These are phyloP conservation scores for Parascotia fuliginaria DNA, from an alignment of 2,888 invertebrate genomes.

Conservation along the genomic window DNA sequence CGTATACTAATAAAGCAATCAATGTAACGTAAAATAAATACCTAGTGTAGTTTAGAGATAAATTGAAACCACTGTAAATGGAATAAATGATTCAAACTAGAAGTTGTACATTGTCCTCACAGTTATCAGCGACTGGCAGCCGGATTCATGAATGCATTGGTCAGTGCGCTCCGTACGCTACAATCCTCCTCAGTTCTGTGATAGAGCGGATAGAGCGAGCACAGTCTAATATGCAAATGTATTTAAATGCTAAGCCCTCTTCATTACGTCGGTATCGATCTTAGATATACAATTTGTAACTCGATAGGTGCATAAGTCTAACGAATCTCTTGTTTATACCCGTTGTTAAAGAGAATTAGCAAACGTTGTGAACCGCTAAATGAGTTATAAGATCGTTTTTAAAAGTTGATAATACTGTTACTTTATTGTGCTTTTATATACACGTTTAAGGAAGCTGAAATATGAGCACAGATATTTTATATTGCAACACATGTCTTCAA, in stretches of 20 bases:
- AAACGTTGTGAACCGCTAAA: constrained; percentile 10
- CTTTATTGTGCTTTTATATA: too few relatives aligned
- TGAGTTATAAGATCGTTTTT: constrained; percentile 3
- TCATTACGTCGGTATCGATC: constrained; percentile 85
- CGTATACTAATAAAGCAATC: too few relatives aligned
- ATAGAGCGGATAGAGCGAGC: constrained; percentile 68
- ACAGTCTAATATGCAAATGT: constrained; percentile 86
- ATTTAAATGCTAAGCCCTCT: constrained; percentile 85
- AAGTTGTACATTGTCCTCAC: constrained; percentile 11
- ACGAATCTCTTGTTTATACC: constrained; percentile 70
- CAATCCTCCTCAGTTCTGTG: constrained; percentile 23
- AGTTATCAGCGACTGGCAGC: constrained; percentile 9
- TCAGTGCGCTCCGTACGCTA: constrained; percentile 21
- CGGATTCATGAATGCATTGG: constrained; percentile 31
- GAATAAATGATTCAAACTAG: constrained; percentile 7
- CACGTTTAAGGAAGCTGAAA: too few relatives aligned
- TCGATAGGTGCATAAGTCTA: constrained; percentile 76
- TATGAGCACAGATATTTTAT: too few relatives aligned
- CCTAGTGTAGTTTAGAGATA: too few relatives aligned
- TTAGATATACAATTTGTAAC: constrained; percentile 85
- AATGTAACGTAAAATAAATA: too few relatives aligned
- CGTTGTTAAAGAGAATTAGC: constrained; percentile 39
- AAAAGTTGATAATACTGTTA: constrained; percentile 7
- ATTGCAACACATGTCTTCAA: too few relatives aligned
- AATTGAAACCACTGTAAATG: background rate